phyloP scores from a whole-genome alignment of 1,140 invertebrate genomes.

The Calliphora vicina region DNA sequence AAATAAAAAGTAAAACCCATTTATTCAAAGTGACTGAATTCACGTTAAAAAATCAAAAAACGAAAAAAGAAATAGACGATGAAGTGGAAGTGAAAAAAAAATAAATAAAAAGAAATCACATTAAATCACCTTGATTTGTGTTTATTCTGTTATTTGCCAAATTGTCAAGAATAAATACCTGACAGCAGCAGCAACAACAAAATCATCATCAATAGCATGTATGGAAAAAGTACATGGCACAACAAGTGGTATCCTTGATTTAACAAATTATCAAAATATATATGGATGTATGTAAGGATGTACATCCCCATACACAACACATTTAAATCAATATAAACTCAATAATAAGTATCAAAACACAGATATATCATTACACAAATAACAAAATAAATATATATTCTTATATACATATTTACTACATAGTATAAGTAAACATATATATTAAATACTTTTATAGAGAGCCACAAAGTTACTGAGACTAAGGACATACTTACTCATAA shows the following conservation, averaged over 20 bases:
- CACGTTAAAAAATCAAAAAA: neutral
- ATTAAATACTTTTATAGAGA: too few relatives aligned
- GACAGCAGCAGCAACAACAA: neutral
- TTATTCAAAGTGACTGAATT: neutral
- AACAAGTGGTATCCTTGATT: conserved; percentile 16
- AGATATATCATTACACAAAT: too few relatives aligned
- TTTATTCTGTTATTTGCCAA: conserved; percentile 1
- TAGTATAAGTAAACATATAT: too few relatives aligned
- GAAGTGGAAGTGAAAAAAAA: neutral
- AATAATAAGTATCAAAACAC: neutral
- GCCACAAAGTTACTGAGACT: too few relatives aligned
- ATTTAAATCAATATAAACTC: neutral
- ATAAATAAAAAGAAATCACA: neutral
- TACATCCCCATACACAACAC: neutral
- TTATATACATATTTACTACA: too few relatives aligned
- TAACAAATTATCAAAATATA: neutral
- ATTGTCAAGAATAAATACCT: conserved; percentile 16
- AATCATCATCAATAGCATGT: neutral
- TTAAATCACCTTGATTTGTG: conserved; percentile 9
- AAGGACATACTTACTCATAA: too few relatives aligned
- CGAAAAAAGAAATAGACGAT: neutral
- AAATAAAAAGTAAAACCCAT: neutral
- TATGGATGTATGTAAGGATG: neutral
- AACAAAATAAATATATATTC: too few relatives aligned
- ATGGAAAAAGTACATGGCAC: neutral